Base-by-base conservation (phyloP, 2,797 vertebrate genomes). In the Miichthys miiuy region DNA sequence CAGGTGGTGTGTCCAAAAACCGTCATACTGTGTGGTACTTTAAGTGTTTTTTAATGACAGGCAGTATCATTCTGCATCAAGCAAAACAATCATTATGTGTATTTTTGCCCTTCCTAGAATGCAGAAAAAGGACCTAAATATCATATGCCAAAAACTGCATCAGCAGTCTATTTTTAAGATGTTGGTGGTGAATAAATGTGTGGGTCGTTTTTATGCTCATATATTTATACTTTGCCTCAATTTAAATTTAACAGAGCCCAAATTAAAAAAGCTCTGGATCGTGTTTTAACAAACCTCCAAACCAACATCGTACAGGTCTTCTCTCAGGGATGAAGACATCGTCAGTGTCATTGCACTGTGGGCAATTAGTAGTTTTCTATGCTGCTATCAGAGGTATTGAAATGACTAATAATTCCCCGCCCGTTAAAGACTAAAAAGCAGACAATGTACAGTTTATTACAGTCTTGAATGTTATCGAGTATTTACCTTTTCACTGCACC, bases 271-370 rank as follows among this genome's bases (percentile, higher is more conserved):
- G 14, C 2, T 61, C 54, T 52, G 51, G 46, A 60, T 68, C 42
- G 25, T 16, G n/a, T 54, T 76, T 73, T 17, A 44, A 20, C 13
- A 9, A 57, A 44, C n/a, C 7, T 68, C 18, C 3, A 56, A 58
- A 71, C 11, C 20, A 18, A 13, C 48, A 50, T 23, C 23, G 23
- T 44, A 9, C 34, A 57, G 50, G 38, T 67, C 60, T 64, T 81
- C 25, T 66, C 65, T 79, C 73, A 80, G 62, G 77, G 72, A 82
- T 82, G 54, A 72, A 73, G 57, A 70, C 48, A 38, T 42, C n/a
- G 25, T 63, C 23, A 23, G 27, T 51, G 47, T 71, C 38, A 79
- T 74, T 64, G 14, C 52, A 18, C 27, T 44, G 7, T 46, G 47
- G 8, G 7, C 12, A 57, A 17, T 76, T 13, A 50, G 47, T 50